Percentiles rank a stretch among this genome's conserved stretches.
Evolutionary conservation across 2,113 vertebrate genomes (phyloP).

Genomic region (Athene noctua): DNA sequence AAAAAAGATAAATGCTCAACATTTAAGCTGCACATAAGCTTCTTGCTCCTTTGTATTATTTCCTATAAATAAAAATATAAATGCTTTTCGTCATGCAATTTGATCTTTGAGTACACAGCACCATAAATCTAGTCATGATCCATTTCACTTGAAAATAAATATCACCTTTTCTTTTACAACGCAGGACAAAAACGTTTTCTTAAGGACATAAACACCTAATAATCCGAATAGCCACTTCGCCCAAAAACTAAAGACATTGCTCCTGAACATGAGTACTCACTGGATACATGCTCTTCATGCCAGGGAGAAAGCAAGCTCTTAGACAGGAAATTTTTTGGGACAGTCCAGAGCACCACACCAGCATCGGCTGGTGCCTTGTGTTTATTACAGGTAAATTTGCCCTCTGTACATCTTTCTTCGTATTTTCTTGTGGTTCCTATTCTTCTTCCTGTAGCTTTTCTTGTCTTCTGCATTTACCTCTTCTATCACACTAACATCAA

Average conservation of each 20-base stretch:
- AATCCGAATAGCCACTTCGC: not conserved
- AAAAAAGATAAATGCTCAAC: constrained; percentile 35
- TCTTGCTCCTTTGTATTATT: constrained; percentile 24
- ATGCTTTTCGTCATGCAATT: not conserved
- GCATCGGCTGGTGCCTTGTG: not conserved
- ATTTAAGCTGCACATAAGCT: not conserved
- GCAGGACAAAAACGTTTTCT: not conserved
- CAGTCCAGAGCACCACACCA: not conserved
- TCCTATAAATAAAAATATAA: constrained; percentile 58
- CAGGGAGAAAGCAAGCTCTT: not conserved
- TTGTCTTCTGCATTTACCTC: not conserved
- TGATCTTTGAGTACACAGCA: not conserved
- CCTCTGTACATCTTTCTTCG: not conserved
- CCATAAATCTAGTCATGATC: constrained; percentile 43
- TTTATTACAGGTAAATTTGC: not conserved
- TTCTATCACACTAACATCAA: not conserved
- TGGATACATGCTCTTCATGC: not conserved
- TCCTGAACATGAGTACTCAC: not conserved
- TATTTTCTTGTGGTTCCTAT: not conserved
- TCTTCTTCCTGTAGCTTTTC: not conserved
- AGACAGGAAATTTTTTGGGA: not conserved
- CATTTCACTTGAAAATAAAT: constrained; percentile 40
- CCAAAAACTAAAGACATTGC: not conserved
- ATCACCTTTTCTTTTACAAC: not conserved
- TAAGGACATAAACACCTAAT: not conserved